Evolutionary conservation across 2,113 vertebrate genomes (phyloP).

Genomic region (Psittacula cyanocephala): DNA sequence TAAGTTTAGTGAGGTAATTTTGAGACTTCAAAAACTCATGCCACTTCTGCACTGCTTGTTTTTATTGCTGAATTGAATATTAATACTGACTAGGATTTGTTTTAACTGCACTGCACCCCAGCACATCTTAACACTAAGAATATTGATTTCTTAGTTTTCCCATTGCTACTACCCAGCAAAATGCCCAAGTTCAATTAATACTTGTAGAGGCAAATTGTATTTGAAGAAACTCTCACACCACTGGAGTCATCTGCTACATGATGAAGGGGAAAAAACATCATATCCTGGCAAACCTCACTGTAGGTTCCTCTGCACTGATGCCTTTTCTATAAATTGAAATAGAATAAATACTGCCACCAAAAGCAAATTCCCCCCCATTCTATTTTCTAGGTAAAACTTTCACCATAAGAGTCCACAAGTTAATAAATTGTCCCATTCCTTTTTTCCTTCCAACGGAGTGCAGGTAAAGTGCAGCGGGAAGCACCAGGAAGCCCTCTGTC

Average conservation of each 20-base stretch:
- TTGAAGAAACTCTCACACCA: slow-evolving; percentile 11
- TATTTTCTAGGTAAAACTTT: slow-evolving; percentile 48
- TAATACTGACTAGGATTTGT: slow-evolving; percentile 22
- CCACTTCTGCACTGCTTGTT: slow-evolving; percentile 50
- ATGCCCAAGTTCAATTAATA: slow-evolving; percentile 37
- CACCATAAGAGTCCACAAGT: slow-evolving; percentile 30
- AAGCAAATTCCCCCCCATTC: background rate
- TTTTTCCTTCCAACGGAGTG: slow-evolving; percentile 29
- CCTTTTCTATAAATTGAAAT: background rate
- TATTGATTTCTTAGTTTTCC: background rate
- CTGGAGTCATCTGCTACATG: slow-evolving; percentile 10
- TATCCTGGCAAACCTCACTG: background rate
- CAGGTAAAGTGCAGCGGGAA: slow-evolving; percentile 72
- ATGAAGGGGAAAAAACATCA: background rate
- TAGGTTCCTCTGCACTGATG: slow-evolving; percentile 8
- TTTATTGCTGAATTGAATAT: slow-evolving; percentile 78
- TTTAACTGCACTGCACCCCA: slow-evolving; percentile 38
- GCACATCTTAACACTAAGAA: slow-evolving; percentile 19
- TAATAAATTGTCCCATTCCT: slow-evolving; percentile 59
- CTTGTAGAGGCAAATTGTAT: slow-evolving; percentile 1
- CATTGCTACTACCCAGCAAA: slow-evolving; percentile 38
- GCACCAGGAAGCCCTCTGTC: slow-evolving; percentile 57
- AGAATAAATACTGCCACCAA: slow-evolving; percentile 39
- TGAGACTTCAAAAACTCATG: slow-evolving; percentile 54
- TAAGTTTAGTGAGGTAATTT: slow-evolving; percentile 77